These are phyloP conservation scores for Pelagia noctiluca DNA, from an alignment of 30 jellyfish, hydroid and myxozoan genomes.

Conservation along the genomic window DNA sequence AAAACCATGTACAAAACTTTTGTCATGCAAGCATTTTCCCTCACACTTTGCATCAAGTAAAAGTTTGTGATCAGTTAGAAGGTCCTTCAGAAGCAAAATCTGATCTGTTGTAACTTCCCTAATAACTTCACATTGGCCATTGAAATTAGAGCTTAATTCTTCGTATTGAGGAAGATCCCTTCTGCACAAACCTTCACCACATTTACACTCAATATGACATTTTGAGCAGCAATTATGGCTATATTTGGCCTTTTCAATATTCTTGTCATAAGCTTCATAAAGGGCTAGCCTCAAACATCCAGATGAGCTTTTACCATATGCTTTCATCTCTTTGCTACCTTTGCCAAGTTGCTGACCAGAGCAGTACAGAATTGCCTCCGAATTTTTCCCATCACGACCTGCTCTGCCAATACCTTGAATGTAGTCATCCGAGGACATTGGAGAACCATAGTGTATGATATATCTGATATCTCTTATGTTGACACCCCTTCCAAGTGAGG, in stretches of 20 bases:
- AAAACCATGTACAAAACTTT: too few species aligned
- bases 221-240: slow-evolving; percentile 14
- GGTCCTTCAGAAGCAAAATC: slow-evolving; percentile 10
- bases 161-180: neutral
- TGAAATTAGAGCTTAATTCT: neutral
- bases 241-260: neutral
- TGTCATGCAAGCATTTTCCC: too few species aligned
- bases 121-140: neutral
- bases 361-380: slow-evolving; percentile 20
- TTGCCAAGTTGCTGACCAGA: slow-evolving; percentile 14
- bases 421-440: neutral
- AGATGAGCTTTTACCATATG: slow-evolving; percentile 4
- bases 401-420: slow-evolving; percentile 23
- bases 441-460: slow-evolving; percentile 10
- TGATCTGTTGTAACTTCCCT: slow-evolving; percentile 11
- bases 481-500: slow-evolving; percentile 25
- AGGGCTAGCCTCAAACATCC: slow-evolving; percentile 20
- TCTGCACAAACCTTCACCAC: slow-evolving; percentile 4
- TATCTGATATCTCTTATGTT: slow-evolving; percentile 9
- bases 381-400: slow-evolving; percentile 12
- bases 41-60: neutral
- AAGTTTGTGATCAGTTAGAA: neutral
- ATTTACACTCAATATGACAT: slow-evolving; percentile 1
- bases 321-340: slow-evolving; percentile 8
- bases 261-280: slow-evolving; percentile 15